phyloP scores from a whole-genome alignment of 2,113 vertebrate species.

The Hippocampus zosterae region DNA sequence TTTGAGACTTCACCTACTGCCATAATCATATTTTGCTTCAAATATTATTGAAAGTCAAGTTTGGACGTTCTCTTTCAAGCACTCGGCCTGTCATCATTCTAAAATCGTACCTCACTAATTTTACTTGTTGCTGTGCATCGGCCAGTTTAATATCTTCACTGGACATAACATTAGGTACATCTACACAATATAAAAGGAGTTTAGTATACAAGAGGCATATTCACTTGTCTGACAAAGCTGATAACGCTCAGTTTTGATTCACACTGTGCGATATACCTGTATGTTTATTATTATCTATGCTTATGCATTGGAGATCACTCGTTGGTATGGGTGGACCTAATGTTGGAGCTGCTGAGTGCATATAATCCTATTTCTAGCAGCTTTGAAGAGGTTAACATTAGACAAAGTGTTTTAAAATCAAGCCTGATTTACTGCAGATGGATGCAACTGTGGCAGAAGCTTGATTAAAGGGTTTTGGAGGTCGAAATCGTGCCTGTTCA shows the following conservation, averaged over 20 bases:
- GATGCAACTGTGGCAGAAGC: background rate
- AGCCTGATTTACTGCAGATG: constrained; percentile 1
- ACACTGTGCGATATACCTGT: too few relatives aligned
- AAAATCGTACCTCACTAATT: constrained; percentile 1
- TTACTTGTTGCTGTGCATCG: background rate
- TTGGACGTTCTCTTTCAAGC: constrained; percentile 28
- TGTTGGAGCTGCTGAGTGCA: background rate
- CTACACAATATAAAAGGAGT: background rate
- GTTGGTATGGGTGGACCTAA: background rate
- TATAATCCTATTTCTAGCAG: background rate
- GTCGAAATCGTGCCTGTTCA: background rate
- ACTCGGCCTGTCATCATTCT: background rate
- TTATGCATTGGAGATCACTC: background rate
- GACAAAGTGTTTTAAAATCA: background rate
- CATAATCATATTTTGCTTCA: constrained; percentile 68
- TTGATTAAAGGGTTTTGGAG: constrained; percentile 14
- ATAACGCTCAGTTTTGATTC: background rate
- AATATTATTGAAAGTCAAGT: constrained; percentile 56
- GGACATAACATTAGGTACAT: background rate
- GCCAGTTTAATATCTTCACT: background rate
- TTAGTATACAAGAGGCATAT: background rate
- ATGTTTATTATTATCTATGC: background rate
- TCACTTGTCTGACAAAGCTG: background rate
- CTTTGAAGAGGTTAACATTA: background rate
- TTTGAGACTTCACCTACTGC: constrained; percentile 72